phyloP scores from a whole-genome alignment of 2,888 invertebrate genomes.

The Dastarcus helophoroides region DNA sequence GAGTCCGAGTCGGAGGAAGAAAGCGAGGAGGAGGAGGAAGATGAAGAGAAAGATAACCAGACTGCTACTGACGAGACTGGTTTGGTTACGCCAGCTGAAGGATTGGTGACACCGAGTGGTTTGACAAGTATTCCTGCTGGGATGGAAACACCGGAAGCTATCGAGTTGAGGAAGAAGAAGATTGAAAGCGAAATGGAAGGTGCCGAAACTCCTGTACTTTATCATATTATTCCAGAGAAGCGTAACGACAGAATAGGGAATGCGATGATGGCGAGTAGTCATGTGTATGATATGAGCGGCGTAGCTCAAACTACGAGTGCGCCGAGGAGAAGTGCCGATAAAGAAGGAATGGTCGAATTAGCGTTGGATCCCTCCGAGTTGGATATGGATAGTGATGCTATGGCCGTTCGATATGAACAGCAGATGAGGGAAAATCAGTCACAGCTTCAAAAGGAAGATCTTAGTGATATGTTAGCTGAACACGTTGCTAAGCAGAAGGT shows the following conservation, averaged over 20 bases:
- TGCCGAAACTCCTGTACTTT: slow-evolving; percentile 86
- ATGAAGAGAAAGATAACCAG: slow-evolving; percentile 52
- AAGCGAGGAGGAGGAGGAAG: slow-evolving; percentile 56
- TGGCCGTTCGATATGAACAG: slow-evolving; percentile 92
- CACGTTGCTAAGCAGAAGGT: slow-evolving; percentile 95
- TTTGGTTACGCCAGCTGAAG: slow-evolving; percentile 85
- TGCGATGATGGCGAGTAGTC: slow-evolving; percentile 97
- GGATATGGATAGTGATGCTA: slow-evolving; percentile 90
- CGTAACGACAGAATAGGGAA: slow-evolving; percentile 79
- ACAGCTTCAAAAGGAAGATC: slow-evolving; percentile 81
- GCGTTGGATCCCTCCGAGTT: slow-evolving; percentile 95
- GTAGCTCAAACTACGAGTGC: slow-evolving; percentile 48
- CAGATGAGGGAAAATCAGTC: slow-evolving; percentile 89
- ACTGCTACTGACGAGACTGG: slow-evolving; percentile 63
- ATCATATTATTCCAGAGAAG: slow-evolving; percentile 92
- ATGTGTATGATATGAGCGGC: slow-evolving; percentile 88
- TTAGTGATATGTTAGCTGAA: slow-evolving; percentile 97
- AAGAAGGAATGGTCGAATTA: slow-evolving; percentile 70
- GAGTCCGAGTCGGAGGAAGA: slow-evolving; percentile 82
- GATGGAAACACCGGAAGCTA: slow-evolving; percentile 96
- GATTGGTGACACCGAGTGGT: slow-evolving; percentile 89
- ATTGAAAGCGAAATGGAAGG: slow-evolving; percentile 94
- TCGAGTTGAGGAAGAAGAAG: slow-evolving; percentile 93
- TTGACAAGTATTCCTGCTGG: slow-evolving; percentile 85
- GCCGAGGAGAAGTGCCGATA: slow-evolving; percentile 27